These are phyloP conservation scores for Sipunculus nudus DNA, from an alignment of 2,888 invertebrate species.

Conservation along the genomic window DNA sequence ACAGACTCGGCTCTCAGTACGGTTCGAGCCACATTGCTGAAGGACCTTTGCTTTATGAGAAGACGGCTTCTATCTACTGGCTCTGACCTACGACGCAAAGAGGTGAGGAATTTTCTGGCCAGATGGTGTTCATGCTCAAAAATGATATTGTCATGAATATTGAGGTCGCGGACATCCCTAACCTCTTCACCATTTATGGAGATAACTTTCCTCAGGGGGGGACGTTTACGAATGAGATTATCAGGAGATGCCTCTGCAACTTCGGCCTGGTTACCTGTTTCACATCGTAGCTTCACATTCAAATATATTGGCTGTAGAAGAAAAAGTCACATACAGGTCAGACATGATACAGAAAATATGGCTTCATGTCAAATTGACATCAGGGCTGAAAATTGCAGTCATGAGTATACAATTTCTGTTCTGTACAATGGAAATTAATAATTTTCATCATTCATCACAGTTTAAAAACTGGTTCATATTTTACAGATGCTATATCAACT, in stretches of 20 bases:
- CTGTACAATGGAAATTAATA: too few species aligned
- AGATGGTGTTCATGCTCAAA: conserved; percentile 57
- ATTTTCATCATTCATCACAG: too few species aligned
- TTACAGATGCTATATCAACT: too few species aligned
- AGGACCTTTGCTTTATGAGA: conserved; percentile 41
- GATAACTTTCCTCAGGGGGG: conserved; percentile 44
- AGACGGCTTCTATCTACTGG: background rate
- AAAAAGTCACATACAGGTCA: conserved; percentile 12
- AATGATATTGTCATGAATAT: conserved; percentile 62
- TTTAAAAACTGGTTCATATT: too few species aligned
- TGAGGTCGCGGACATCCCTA: conserved; percentile 45
- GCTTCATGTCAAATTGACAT: too few species aligned
- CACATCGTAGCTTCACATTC: conserved; percentile 54
- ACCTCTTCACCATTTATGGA: conserved; percentile 62
- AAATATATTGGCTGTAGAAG: conserved; percentile 61
- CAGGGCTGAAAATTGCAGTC: too few species aligned
- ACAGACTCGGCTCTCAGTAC: conserved; percentile 52
- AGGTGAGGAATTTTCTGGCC: conserved; percentile 26
- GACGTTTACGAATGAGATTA: too few species aligned
- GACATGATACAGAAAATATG: too few species aligned
- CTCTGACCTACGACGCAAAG: conserved; percentile 13
- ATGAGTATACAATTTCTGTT: too few species aligned
- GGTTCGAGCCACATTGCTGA: conserved; percentile 52
- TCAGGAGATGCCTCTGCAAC: too few species aligned
- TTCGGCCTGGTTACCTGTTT: conserved; percentile 53